Evolutionary conservation across 2,797 vertebrate genomes (phyloP), one percentile per base, ranked within the genome.

Genomic region (Myotis vivesi): DNA sequence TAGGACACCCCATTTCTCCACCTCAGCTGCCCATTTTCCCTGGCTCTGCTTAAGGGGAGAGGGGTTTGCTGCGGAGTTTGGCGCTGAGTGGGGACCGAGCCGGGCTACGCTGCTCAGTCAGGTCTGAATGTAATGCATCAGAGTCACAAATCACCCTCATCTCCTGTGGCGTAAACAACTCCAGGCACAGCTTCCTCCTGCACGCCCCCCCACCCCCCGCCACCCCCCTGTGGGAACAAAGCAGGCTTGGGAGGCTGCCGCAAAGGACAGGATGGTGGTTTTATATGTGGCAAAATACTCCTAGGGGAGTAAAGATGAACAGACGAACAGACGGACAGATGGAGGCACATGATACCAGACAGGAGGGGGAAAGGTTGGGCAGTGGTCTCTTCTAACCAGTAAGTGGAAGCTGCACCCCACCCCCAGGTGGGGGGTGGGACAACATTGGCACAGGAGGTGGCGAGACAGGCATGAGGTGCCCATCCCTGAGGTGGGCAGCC

Each of bases 361-460:
- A 53, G 77, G 53, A 84, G 38, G 72, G 81, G 55, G 20, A n/a
- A 49, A 87, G 72, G 33, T 64, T 53, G 95, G 97, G 95, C 93
- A 96, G 96, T 94, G 92, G 88, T 91, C 41, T 97, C 95, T 92
- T 94, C 97, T 97, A 94, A 96, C 91, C 85, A 73, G 76, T 91
- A 85, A 91, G 83, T 94, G 86, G 92, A 96, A 95, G 94, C 93
- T 97, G 96, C 92, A 72, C 87, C 97, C 91, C 85, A 68, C 69
- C 94, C 92, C 89, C n/a, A 4, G 11, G 76, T 3, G 51, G 44
- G 91, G 81, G 36, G 79, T 36, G 84, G 86, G 83, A 41, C 68
- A 44, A 92, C 95, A 92, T 95, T 97, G 97, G 97, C 97, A 97
- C 97, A 97, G 97, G 97, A 97, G 97, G 97, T 97, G 97, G 91